Base-by-base conservation (phyloP, 2,888 invertebrate genomes). In the Erebia aethiops region DNA sequence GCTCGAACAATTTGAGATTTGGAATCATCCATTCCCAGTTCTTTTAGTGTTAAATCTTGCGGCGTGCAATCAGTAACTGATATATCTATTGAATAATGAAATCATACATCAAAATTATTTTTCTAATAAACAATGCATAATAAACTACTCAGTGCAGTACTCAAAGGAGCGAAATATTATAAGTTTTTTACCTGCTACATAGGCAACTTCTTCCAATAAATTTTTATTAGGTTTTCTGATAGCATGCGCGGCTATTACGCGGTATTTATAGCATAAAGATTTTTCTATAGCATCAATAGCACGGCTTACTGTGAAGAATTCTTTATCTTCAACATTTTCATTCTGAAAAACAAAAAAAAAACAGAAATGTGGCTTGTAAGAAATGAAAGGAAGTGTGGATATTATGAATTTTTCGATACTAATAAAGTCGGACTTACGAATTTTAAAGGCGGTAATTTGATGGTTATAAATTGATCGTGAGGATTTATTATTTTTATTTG, bases 11-110 rank as follows among this genome's bases (percentile, higher is more conserved):
- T 64, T 51, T 75, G 67, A 1, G 70, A 68, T 58, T 77, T 79
- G 2, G 73, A 69, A 2, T 57, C 14, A 11, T 74, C 72, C 1
- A 79, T 51, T n/a, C 77, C 76, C 35, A 81, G 54, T 7, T 81
- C 80, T 41, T 70, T 67, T 43, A 82, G 65, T n/a, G 77, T 78
- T 10, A 61, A 26, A 4, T 58, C 69, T n/a, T 73, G 71, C 2
- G 11, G 13, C 1, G 61, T 52, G 11, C 74, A 71, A 21, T 75
- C 72, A 3, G 77, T 46, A 8, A 79, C 69, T n/a, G 71, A 56
- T 3, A 78, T 65, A 54, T 73, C 79, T 80, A 64, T 21, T 16
- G 0, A 77, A 75, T 57, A 11, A 60, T 58, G 13, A 13, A 43
- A 43, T 10, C 16, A 35, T 8, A 60, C n/a, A n/a, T 35, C n/a